Evolutionary conservation across 2,113 vertebrate species (phyloP).

Genomic region (Gallinago paraguaiae): DNA sequence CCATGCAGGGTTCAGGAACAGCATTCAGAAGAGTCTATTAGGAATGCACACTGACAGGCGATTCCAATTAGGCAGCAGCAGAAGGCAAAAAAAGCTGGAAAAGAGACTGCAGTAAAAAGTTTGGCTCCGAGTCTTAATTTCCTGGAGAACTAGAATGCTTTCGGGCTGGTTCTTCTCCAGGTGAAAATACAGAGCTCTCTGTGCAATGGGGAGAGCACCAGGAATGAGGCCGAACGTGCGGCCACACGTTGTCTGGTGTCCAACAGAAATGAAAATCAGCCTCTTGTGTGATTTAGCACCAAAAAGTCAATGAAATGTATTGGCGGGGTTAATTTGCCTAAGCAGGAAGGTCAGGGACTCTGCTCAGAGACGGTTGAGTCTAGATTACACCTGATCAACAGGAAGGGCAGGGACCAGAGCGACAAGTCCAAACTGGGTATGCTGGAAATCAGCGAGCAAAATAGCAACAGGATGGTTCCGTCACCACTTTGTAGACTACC

Average conservation of each 20-base stretch:
- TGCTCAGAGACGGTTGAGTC: not conserved
- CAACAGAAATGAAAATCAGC: not conserved
- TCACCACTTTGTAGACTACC: not conserved
- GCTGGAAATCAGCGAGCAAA: not conserved
- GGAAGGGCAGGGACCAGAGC: conserved; percentile 40
- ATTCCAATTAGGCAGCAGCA: conserved; percentile 33
- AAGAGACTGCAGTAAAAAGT: not conserved
- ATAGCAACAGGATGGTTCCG: conserved; percentile 50
- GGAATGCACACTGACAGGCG: conserved; percentile 23
- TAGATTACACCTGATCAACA: conserved; percentile 40
- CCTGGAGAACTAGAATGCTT: not conserved
- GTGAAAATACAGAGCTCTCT: conserved; percentile 4
- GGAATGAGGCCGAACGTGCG: not conserved
- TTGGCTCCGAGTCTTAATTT: conserved; percentile 6
- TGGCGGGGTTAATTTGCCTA: not conserved
- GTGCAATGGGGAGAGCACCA: not conserved
- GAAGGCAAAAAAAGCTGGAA: not conserved
- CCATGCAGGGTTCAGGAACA: conserved; percentile 26
- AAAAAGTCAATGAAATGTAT: not conserved
- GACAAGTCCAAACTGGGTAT: not conserved
- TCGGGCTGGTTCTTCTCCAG: not conserved
- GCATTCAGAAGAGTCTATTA: conserved; percentile 43
- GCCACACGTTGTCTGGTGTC: not conserved
- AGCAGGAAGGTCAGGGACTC: not conserved
- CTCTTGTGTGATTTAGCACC: not conserved